These are phyloP conservation scores for Phengaris arion DNA, from an alignment of 2,888 invertebrate genomes.

Conservation along the genomic window DNA sequence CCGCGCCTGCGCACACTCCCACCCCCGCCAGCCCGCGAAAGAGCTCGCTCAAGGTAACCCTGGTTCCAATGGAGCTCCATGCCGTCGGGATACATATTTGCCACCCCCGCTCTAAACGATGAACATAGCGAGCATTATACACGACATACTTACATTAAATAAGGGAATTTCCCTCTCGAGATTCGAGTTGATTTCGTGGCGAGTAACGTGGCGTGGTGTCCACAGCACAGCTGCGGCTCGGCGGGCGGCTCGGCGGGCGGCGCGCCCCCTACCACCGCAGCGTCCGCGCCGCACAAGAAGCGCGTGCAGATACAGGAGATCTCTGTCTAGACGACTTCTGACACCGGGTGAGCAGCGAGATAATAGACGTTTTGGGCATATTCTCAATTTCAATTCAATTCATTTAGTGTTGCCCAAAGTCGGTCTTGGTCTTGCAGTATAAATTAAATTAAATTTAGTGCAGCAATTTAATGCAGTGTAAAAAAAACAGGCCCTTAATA, in stretches of 20 bases:
- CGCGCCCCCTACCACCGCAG: background rate
- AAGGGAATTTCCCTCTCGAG: no score
- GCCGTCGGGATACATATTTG: background rate
- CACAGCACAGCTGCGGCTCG: slow-evolving; percentile 78
- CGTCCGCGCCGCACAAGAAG: slow-evolving; percentile 72
- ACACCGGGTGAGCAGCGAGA: background rate
- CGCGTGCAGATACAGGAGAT: slow-evolving; percentile 90
- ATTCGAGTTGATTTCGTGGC: slow-evolving; percentile 46
- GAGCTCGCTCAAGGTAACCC: slow-evolving; percentile 71
- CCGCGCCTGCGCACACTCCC: slow-evolving; percentile 46
- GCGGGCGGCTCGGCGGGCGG: slow-evolving; percentile 58
- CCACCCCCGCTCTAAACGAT: no score
- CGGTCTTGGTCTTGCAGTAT: no score
- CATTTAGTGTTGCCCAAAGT: no score
- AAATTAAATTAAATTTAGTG: no score
- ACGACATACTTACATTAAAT: no score
- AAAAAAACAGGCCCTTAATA: no score
- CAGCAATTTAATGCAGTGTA: no score
- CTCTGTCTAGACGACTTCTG: slow-evolving; percentile 82
- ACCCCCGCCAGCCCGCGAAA: slow-evolving; percentile 55
- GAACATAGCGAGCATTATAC: no score
- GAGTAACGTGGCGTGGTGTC: slow-evolving; percentile 31
- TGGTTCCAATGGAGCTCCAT: slow-evolving; percentile 43
- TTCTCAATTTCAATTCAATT: no score
- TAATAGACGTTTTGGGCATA: no score